phyloP scores from a whole-genome alignment of 2,113 vertebrate species.

The Hucho hucho region DNA sequence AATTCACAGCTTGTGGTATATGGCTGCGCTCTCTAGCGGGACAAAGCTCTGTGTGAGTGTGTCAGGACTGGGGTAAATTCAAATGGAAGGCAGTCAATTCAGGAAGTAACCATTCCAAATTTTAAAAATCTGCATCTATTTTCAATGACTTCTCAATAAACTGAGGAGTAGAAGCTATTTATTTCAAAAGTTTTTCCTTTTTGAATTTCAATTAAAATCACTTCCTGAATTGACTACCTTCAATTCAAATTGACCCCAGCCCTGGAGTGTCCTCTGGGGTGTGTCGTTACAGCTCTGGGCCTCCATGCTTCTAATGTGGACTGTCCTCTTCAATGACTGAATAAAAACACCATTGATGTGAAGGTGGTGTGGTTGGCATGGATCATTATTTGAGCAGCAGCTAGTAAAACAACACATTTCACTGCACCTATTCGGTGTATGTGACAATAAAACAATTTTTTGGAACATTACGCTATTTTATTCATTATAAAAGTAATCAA shows the following conservation, averaged over 20 bases:
- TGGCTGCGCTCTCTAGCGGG: neutral
- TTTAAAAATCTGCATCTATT: no score
- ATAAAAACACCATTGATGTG: neutral
- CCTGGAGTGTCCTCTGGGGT: no score
- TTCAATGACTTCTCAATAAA: no score
- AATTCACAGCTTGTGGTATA: neutral
- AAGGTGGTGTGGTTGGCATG: neutral
- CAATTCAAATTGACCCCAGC: no score
- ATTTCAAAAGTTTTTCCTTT: no score
- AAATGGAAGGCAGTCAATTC: no score
- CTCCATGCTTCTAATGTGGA: neutral
- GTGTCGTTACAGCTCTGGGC: neutral
- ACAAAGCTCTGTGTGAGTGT: neutral
- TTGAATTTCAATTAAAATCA: no score
- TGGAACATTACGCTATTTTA: constrained; percentile 68
- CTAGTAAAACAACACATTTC: neutral
- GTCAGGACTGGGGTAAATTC: neutral
- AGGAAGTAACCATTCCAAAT: no score
- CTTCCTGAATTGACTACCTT: no score
- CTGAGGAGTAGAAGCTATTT: no score
- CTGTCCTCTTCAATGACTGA: neutral
- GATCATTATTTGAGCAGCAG: neutral
- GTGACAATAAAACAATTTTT: no score
- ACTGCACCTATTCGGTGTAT: no score
- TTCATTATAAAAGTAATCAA: constrained; percentile 70